Evolutionary conservation across 2,888 invertebrate genomes (phyloP).

Genomic region (Teleogryllus oceanicus): DNA sequence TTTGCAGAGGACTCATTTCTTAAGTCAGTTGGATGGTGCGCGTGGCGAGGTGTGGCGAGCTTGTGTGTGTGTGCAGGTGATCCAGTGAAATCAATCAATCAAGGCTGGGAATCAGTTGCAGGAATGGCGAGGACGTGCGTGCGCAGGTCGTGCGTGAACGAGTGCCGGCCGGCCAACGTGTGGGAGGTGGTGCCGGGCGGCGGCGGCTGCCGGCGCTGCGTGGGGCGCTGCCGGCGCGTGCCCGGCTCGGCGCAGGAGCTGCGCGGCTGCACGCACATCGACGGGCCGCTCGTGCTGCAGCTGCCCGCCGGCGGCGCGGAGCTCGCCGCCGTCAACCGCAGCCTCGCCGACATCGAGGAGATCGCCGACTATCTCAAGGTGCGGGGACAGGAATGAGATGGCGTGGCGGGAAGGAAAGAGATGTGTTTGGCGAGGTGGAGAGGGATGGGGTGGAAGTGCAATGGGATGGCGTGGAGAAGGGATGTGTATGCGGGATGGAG

Average conservation of each 20-base stretch:
- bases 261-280: slow-evolving; percentile 73
- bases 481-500: too few species aligned
- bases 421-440: too few species aligned
- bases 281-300: slow-evolving; percentile 69
- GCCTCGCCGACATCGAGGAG: slow-evolving; percentile 66
- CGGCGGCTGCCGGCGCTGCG: not conserved
- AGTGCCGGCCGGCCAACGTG: not conserved
- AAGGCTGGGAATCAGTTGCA: too few species aligned
- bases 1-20: too few species aligned
- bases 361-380: slow-evolving; percentile 64
- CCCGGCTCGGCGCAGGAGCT: slow-evolving; percentile 54
- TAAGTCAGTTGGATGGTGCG: too few species aligned
- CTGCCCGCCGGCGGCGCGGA: slow-evolving; percentile 52
- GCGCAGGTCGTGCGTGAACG: not conserved
- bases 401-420: too few species aligned
- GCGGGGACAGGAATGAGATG: too few species aligned
- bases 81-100: too few species aligned
- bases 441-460: too few species aligned
- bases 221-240: slow-evolving; percentile 50
- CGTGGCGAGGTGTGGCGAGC: not conserved
- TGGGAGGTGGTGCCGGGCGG: not conserved
- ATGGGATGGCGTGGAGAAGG: too few species aligned
- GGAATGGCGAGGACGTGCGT: too few species aligned
- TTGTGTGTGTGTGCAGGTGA: not conserved
- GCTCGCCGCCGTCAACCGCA: slow-evolving; percentile 58